Conservation (phyloP, 1,140 invertebrate species). For the Varroa destructor region DNA sequence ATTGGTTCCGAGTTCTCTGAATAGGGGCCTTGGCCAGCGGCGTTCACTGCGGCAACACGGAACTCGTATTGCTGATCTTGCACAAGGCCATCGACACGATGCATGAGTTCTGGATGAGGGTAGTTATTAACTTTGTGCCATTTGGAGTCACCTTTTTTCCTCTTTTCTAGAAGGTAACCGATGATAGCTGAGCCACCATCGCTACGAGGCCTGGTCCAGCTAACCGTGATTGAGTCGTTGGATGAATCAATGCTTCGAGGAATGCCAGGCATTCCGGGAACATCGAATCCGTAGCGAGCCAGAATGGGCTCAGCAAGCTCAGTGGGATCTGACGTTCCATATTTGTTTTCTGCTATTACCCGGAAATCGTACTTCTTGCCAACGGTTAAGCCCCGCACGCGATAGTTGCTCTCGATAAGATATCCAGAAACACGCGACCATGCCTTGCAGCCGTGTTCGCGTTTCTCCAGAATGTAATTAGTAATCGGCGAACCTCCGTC, state of each 20-base stretch:
- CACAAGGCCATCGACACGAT: slow-evolving; percentile 65
- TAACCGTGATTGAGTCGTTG: slow-evolving; percentile 82
- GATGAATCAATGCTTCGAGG: slow-evolving; percentile 71
- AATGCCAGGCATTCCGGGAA: slow-evolving; percentile 71
- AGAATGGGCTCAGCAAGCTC: slow-evolving; percentile 70
- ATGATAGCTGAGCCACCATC: slow-evolving; percentile 86
- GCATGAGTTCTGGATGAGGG: slow-evolving; percentile 59
- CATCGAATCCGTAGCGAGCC: slow-evolving; percentile 90
- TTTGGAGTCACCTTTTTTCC: slow-evolving; percentile 63
- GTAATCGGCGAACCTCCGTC: slow-evolving; percentile 88
- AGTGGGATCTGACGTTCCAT: slow-evolving; percentile 82
- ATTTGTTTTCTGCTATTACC: slow-evolving; percentile 92
- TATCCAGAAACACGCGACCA: slow-evolving; percentile 85
- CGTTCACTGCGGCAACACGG: slow-evolving; percentile 86
- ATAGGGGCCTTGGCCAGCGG: slow-evolving; percentile 80
- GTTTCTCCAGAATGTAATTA: slow-evolving; percentile 90
- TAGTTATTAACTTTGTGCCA: slow-evolving; percentile 78
- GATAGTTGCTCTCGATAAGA: slow-evolving; percentile 67
- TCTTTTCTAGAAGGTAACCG: slow-evolving; percentile 82
- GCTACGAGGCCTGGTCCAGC: slow-evolving; percentile 79
- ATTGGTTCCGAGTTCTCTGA: slow-evolving; percentile 80
- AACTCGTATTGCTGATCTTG: slow-evolving; percentile 96
- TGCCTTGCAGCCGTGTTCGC: slow-evolving; percentile 59
- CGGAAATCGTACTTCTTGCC: slow-evolving; percentile 90
- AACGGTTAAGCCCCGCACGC: slow-evolving; percentile 76